Conservation (phyloP, 2,797 vertebrate genomes). For the Channa striata region DNA sequence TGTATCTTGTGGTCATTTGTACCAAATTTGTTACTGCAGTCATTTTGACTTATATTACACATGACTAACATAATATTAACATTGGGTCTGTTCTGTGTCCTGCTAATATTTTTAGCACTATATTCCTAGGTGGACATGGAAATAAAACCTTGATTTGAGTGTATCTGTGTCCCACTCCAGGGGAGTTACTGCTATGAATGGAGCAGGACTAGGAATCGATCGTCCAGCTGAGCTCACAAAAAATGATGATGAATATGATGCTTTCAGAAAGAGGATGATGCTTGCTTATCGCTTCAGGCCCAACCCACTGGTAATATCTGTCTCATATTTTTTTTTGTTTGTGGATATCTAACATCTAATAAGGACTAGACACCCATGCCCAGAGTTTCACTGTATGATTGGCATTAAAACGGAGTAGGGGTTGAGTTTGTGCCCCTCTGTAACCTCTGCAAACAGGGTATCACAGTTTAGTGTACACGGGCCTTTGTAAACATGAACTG, state of each 20-base stretch:
- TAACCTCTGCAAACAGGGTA: no score
- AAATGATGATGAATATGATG: conserved; percentile 95
- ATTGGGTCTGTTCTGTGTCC: neutral
- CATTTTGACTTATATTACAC: no score
- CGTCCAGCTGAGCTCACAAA: conserved; percentile 91
- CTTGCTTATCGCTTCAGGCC: conserved; percentile 97
- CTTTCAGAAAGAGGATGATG: conserved; percentile 98
- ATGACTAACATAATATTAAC: no score
- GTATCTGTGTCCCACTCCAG: conserved; percentile 69
- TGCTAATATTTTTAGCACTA: neutral
- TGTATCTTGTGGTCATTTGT: no score
- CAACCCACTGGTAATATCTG: conserved; percentile 90
- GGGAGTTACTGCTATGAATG: conserved; percentile 90
- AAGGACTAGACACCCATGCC: neutral
- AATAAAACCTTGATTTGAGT: neutral
- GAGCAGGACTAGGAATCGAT: conserved; percentile 94
- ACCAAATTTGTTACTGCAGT: no score
- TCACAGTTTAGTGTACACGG: no score
- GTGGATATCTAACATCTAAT: neutral
- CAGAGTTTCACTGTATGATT: neutral
- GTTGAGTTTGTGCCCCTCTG: no score
- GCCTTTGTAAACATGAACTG: no score
- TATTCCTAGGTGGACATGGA: neutral
- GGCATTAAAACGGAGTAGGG: no score
- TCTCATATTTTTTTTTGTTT: conserved; percentile 19